These are phyloP conservation scores for Lucilia sericata DNA, from an alignment of 1,140 invertebrate species.

Conservation along the genomic window DNA sequence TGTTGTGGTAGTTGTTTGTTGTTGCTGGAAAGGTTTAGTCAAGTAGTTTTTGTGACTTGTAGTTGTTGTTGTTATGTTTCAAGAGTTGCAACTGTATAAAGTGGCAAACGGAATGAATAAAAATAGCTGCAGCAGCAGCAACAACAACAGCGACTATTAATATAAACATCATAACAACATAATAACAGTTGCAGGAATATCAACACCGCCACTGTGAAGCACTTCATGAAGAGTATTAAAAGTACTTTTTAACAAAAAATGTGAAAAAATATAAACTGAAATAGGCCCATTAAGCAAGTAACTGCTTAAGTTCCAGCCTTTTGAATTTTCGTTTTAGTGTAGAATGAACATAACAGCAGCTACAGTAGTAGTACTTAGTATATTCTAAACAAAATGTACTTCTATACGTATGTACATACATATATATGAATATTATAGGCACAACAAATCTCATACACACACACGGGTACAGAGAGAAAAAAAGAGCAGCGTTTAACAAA, in stretches of 20 bases:
- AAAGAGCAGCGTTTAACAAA: background rate
- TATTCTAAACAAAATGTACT: background rate
- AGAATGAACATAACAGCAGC: background rate
- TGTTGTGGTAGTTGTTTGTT: background rate
- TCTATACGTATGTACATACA: too few species aligned
- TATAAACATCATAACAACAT: constrained; percentile 4
- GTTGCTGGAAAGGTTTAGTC: constrained; percentile 4
- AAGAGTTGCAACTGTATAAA: constrained; percentile 10
- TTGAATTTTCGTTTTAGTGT: background rate
- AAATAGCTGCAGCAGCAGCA: background rate
- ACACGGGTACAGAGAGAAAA: background rate
- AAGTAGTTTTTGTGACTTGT: constrained; percentile 20
- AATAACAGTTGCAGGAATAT: background rate
- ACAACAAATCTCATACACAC: background rate
- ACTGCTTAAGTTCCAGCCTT: constrained; percentile 21
- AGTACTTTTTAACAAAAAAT: background rate
- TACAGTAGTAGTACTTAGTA: background rate
- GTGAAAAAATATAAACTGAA: background rate
- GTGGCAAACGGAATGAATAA: background rate
- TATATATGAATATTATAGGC: background rate
- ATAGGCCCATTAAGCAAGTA: constrained; percentile 26
- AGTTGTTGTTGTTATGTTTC: constrained; percentile 11
- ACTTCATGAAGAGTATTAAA: constrained; percentile 5
- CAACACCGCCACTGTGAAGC: constrained; percentile 2
- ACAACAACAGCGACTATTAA: constrained; percentile 8